phyloP scores from a whole-genome alignment of 2,888 invertebrate genomes.

The Mesorhabditis belari region DNA sequence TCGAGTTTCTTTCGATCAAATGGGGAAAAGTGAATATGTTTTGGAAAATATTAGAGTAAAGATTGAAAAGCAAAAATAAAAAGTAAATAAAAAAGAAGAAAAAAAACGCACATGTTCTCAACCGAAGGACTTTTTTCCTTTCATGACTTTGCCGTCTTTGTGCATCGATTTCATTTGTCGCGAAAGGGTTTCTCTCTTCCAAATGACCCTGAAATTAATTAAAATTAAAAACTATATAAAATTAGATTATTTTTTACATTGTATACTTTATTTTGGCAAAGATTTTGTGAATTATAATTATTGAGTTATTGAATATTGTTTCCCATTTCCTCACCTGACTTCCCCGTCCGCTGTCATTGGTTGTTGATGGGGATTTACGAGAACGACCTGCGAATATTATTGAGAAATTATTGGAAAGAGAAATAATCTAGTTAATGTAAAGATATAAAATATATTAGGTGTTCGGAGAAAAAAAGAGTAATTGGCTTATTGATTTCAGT shows the following conservation, averaged over 20 bases:
- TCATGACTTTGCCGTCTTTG: not conserved
- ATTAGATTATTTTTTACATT: not conserved
- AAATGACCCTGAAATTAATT: not conserved
- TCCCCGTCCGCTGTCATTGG: constrained; percentile 37
- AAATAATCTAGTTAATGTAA: not conserved
- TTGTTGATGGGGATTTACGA: constrained; percentile 40
- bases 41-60: no score
- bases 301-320: not conserved
- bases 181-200: not conserved
- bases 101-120: not conserved
- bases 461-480: no score
- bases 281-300: not conserved
- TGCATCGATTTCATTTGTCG: not conserved
- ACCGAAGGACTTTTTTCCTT: no score
- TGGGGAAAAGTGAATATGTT: no score
- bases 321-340: constrained; percentile 15
- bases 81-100: not conserved
- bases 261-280: not conserved
- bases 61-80: not conserved
- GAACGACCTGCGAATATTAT: constrained; percentile 21
- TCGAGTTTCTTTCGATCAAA: no score
- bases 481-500: no score
- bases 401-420: not conserved
- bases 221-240: not conserved
- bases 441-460: no score